Percentiles rank a stretch among this genome's conserved stretches.
Evolutionary conservation across 2,888 invertebrate genomes (phyloP).

Genomic region (Lepeophtheirus nordmannii): DNA sequence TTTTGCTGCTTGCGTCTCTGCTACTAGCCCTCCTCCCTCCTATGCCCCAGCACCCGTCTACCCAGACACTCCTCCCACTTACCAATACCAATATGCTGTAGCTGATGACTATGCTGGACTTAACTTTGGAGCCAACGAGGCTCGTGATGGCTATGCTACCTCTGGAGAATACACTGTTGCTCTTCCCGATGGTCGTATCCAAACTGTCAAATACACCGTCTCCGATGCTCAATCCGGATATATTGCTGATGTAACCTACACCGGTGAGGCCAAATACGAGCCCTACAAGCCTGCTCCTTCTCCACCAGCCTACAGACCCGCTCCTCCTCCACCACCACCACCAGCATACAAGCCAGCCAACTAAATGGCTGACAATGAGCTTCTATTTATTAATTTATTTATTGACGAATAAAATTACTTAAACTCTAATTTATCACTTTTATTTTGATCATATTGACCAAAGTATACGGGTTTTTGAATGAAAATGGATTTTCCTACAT

Average conservation of each 20-base stretch:
- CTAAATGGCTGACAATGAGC: too few relatives aligned
- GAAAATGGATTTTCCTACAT: too few relatives aligned
- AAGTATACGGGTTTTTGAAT: too few relatives aligned
- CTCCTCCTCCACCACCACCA: neutral
- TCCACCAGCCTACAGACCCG: neutral
- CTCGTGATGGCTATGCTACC: slow-evolving; percentile 3
- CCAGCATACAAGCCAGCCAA: slow-evolving; percentile 3
- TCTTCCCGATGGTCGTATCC: slow-evolving; percentile 13
- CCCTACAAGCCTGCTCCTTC: slow-evolving; percentile 9
- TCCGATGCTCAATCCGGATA: slow-evolving; percentile 8
- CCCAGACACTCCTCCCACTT: neutral
- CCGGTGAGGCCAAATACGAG: slow-evolving; percentile 7
- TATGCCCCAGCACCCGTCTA: neutral
- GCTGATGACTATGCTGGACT: slow-evolving; percentile 11
- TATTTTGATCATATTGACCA: too few relatives aligned
- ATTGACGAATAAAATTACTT: too few relatives aligned
- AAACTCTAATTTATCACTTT: too few relatives aligned
- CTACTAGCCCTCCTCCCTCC: neutral
- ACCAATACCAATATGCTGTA: slow-evolving; percentile 14
- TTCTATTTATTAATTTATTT: too few relatives aligned
- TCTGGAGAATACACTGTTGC: slow-evolving; percentile 2
- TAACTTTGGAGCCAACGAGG: slow-evolving; percentile 5
- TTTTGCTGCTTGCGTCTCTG: neutral
- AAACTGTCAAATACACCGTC: slow-evolving; percentile 4
- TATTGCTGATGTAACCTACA: neutral